phyloP scores from a whole-genome alignment of 2,113 vertebrate species.

The Crotalus viridis region DNA sequence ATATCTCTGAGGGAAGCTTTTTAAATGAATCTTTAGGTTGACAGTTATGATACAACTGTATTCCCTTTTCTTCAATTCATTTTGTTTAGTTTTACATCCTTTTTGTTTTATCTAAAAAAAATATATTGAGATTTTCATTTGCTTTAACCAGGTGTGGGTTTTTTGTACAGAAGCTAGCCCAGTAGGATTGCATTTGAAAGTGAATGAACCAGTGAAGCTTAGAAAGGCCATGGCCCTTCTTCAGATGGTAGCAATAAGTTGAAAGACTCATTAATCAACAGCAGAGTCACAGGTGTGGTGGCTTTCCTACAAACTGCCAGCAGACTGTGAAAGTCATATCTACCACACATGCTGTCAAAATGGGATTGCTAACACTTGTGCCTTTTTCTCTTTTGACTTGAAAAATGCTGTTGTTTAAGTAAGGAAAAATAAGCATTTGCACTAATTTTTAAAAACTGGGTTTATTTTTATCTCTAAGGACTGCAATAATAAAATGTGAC shows the following conservation, averaged over 20 bases:
- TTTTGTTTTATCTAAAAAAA: constrained; percentile 80
- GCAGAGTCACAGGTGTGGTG: constrained; percentile 95
- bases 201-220: constrained; percentile 89
- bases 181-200: constrained; percentile 80
- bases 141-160: constrained; percentile 85
- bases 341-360: constrained; percentile 83
- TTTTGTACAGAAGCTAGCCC: constrained; percentile 75
- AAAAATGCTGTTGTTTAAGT: constrained; percentile 4
- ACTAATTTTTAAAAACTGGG: not conserved
- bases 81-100: constrained; percentile 87
- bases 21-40: constrained; percentile 79
- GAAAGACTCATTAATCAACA: constrained; percentile 99
- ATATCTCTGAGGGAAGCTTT: constrained; percentile 79
- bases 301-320: constrained; percentile 88
- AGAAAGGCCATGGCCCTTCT: constrained; percentile 86
- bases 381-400: constrained; percentile 50
- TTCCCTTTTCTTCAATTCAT: constrained; percentile 87
- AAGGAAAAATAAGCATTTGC: not conserved
- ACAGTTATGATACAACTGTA: constrained; percentile 80
- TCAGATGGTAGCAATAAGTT: constrained; percentile 86
- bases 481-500: not conserved
- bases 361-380: constrained; percentile 71
- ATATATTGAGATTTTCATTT: constrained; percentile 92
- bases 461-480: constrained; percentile 26
- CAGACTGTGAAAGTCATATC: constrained; percentile 99